These are phyloP conservation scores for Ophion obscuratus DNA, from an alignment of 2,888 invertebrate species.

Conservation along the genomic window DNA sequence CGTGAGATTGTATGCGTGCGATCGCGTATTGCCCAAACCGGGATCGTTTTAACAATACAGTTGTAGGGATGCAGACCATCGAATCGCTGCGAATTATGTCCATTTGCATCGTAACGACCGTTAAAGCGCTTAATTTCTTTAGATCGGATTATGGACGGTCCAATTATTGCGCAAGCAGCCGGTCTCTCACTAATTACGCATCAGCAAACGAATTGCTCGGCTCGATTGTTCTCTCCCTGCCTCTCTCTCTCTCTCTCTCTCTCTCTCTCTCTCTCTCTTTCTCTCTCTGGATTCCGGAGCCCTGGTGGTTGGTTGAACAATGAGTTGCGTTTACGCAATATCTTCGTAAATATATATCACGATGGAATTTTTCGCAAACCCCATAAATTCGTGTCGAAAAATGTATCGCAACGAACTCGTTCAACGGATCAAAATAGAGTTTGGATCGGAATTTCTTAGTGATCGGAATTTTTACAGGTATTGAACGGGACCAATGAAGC, in stretches of 20 bases:
- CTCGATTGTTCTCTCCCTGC: background rate
- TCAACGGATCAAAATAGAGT: background rate
- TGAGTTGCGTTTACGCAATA: background rate
- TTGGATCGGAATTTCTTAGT: background rate
- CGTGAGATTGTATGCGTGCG: background rate
- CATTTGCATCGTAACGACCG: slow-evolving; percentile 70
- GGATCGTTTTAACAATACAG: slow-evolving; percentile 8
- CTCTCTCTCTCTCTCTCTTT: background rate
- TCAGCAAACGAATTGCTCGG: slow-evolving; percentile 46
- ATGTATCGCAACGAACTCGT: background rate
- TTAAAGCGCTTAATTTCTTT: slow-evolving; percentile 69
- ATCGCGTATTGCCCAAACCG: background rate
- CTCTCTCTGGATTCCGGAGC: background rate
- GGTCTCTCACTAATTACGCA: slow-evolving; percentile 62
- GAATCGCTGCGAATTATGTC: slow-evolving; percentile 56
- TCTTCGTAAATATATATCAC: slow-evolving; percentile 16
- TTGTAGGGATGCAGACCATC: slow-evolving; percentile 23
- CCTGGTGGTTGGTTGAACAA: background rate
- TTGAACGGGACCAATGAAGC: too few relatives aligned
- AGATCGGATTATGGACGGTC: slow-evolving; percentile 64
- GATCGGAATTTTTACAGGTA: background rate
- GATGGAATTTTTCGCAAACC: background rate
- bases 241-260: background rate
- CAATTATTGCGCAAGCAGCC: slow-evolving; percentile 66
- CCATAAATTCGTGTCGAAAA: background rate